Evolutionary conservation across 1,140 invertebrate genomes (phyloP).

Genomic region (Babylonia areolata): DNA sequence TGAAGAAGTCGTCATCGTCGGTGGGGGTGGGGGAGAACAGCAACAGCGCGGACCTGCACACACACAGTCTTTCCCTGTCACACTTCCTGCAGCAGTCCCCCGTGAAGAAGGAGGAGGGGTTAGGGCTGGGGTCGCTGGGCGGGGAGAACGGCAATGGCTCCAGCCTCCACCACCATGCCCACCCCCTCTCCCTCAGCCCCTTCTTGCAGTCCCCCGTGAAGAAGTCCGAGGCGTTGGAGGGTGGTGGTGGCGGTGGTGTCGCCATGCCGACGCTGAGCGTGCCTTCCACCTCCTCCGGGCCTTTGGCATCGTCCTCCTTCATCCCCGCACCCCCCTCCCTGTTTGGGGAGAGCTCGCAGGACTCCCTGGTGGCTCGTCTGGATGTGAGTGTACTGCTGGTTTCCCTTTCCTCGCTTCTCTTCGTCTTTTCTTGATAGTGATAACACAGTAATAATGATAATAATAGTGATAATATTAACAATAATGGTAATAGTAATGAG

Average conservation of each 20-base stretch:
- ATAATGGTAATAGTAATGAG: too few species aligned
- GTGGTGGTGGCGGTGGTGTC: neutral
- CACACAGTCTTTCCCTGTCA: neutral
- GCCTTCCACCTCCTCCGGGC: neutral
- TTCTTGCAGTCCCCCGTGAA: neutral
- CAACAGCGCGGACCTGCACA: neutral
- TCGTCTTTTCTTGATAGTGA: too few species aligned
- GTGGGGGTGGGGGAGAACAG: neutral
- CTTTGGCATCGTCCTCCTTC: conserved; percentile 14
- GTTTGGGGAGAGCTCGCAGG: conserved; percentile 47
- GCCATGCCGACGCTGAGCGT: conserved; percentile 5
- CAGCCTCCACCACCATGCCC: neutral
- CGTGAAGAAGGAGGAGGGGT: neutral
- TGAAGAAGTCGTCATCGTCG: neutral
- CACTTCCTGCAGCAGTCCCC: neutral
- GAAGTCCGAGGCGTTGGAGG: neutral
- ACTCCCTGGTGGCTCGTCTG: conserved; percentile 45
- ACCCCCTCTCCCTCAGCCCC: neutral
- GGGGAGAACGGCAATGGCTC: neutral
- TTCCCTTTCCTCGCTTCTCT: too few species aligned
- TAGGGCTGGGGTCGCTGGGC: too few species aligned
- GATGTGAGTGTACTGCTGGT: conserved; percentile 44
- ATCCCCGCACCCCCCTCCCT: conserved; percentile 31
- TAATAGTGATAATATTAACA: too few species aligned
- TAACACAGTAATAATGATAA: too few species aligned